A percentile compares a stretch with the other conserved stretches of the same genome.
Conservation (phyloP, 2,888 invertebrate genomes). For the Eupelmus urozonus region DNA sequence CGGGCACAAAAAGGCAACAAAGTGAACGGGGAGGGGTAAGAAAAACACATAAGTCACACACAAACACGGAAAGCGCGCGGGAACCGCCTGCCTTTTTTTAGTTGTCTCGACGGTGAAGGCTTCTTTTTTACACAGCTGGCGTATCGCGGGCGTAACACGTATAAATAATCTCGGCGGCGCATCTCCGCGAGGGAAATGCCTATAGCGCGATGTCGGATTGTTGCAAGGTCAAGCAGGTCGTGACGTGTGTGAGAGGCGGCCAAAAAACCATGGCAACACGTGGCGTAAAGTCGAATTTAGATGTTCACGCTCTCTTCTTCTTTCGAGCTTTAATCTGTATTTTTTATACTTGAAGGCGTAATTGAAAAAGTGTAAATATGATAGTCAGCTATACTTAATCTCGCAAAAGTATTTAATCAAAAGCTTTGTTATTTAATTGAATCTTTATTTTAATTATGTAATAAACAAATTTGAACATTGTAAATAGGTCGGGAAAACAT, state of each 20-base stretch:
- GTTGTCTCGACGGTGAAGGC: background rate
- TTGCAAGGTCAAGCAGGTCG: conserved; percentile 1
- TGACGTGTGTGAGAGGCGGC: background rate
- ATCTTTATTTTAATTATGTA: too few relatives aligned
- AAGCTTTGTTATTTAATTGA: too few relatives aligned
- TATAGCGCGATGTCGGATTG: conserved; percentile 33
- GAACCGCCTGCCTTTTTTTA: background rate
- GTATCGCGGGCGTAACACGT: background rate
- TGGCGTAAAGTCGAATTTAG: too few relatives aligned
- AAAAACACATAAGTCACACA: conserved; percentile 46
- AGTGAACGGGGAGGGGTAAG: background rate
- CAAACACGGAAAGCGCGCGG: background rate
- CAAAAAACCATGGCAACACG: too few relatives aligned
- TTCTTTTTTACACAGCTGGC: conserved; percentile 4
- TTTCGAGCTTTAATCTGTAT: too few relatives aligned
- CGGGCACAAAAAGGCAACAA: conserved; percentile 1
- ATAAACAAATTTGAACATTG: too few relatives aligned
- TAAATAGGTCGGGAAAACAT: too few relatives aligned
- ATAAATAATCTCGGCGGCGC: conserved; percentile 36
- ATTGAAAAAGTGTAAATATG: too few relatives aligned
- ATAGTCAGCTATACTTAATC: too few relatives aligned
- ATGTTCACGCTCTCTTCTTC: too few relatives aligned
- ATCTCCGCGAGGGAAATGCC: conserved; percentile 24
- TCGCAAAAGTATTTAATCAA: too few relatives aligned
- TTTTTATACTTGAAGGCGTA: too few relatives aligned